Evolutionary conservation across 1,140 invertebrate species (phyloP).

Genomic region (Drosophila equinoxialis): DNA sequence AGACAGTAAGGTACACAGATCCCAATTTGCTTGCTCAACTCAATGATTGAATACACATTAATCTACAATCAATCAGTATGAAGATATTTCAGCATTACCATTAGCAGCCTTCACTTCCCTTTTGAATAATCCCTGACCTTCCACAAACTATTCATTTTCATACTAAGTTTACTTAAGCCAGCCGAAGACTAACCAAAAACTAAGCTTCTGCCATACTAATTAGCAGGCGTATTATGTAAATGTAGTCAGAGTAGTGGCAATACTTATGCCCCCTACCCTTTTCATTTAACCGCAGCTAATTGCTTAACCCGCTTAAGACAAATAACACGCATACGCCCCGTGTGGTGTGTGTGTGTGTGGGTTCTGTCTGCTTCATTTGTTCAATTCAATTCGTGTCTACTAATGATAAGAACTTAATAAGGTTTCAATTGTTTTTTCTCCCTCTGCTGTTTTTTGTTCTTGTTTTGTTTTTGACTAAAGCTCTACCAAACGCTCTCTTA

Average conservation of each 20-base stretch:
- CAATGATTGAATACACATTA: background rate
- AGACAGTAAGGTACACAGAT: background rate
- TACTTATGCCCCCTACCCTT: background rate
- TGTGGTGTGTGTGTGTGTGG: conserved; percentile 10
- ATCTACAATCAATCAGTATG: background rate
- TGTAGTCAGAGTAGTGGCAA: conserved; percentile 33
- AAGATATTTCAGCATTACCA: background rate
- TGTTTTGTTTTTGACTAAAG: background rate
- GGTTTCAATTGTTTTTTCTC: conserved; percentile 56
- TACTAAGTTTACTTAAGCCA: conserved; percentile 16
- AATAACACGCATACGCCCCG: conserved; percentile 58
- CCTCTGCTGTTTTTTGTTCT: too few relatives aligned
- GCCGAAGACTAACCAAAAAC: conserved; percentile 37
- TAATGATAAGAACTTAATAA: conserved; percentile 68
- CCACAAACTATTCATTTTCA: conserved; percentile 9
- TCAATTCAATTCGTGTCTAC: conserved; percentile 28
- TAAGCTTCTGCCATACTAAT: conserved; percentile 56
- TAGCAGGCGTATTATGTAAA: conserved; percentile 61
- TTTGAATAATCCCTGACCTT: background rate
- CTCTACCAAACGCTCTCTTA: conserved; percentile 23
- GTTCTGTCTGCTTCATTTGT: conserved; percentile 16
- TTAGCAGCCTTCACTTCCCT: conserved; percentile 11
- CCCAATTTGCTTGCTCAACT: background rate
- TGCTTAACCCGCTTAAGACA: conserved; percentile 59
- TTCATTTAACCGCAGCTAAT: conserved; percentile 34